Evolutionary conservation across 1,140 invertebrate species (phyloP).

Genomic region (Drosophila repletoides): DNA sequence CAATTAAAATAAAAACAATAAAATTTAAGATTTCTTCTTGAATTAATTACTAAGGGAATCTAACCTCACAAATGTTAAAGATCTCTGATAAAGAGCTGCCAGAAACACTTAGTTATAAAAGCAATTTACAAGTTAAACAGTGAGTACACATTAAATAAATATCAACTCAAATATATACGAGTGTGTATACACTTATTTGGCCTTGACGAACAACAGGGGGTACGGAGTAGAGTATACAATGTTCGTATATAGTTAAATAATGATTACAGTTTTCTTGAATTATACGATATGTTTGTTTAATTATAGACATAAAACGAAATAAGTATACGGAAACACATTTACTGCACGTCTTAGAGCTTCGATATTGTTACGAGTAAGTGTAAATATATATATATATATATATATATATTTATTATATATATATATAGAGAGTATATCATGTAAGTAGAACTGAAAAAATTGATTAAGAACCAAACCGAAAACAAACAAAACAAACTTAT

Average conservation of each 20-base stretch:
- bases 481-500: constrained; percentile 52
- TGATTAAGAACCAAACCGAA: constrained; percentile 46
- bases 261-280: constrained; percentile 50
- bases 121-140: constrained; percentile 29
- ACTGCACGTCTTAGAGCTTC: constrained; percentile 82
- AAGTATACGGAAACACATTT: constrained; percentile 72
- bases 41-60: no score
- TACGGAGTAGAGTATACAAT: constrained; percentile 20
- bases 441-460: constrained; percentile 52
- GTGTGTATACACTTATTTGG: constrained; percentile 4
- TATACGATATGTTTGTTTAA: constrained; percentile 15
- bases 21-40: no score
- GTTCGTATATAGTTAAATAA: constrained; percentile 21
- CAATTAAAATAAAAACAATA: no score
- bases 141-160: constrained; percentile 20
- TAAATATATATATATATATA: constrained; percentile 36
- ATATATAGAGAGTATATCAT: constrained; percentile 36
- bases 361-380: constrained; percentile 60
- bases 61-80: no score
- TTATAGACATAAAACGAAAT: constrained; percentile 59
- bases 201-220: constrained; percentile 22
- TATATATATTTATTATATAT: constrained; percentile 25
- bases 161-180: constrained; percentile 35
- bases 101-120: no score
- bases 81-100: no score